Conservation (phyloP, 2,797 vertebrate species). For the Cetoscarus ocellatus region DNA sequence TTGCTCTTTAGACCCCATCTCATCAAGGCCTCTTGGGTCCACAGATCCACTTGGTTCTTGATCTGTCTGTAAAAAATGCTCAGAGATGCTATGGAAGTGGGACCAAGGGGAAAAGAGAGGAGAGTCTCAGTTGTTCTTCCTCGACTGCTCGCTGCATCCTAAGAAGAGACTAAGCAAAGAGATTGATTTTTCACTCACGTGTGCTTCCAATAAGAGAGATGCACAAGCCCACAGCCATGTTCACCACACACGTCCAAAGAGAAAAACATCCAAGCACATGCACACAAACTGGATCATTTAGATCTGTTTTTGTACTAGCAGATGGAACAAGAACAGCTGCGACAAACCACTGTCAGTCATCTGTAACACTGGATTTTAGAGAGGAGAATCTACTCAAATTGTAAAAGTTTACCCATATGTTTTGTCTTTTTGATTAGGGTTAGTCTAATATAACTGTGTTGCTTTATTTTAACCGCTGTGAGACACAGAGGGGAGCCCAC, state of each 20-base stretch:
- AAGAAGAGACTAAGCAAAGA: slow-evolving; percentile 85
- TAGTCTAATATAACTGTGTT: slow-evolving; percentile 70
- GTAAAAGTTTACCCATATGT: slow-evolving; percentile 83
- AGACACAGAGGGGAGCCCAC: slow-evolving; percentile 62
- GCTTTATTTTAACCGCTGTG: slow-evolving; percentile 71
- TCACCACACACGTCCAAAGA: slow-evolving; percentile 36
- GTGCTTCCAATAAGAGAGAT: slow-evolving; percentile 60
- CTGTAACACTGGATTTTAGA: slow-evolving; percentile 86
- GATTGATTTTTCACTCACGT: slow-evolving; percentile 88
- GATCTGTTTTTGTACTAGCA: slow-evolving; percentile 88
- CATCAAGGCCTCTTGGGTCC: slow-evolving; percentile 51
- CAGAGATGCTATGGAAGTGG: slow-evolving; percentile 51
- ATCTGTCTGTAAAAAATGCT: slow-evolving; percentile 83
- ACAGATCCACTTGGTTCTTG: slow-evolving; percentile 76
- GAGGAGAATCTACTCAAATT: slow-evolving; percentile 78
- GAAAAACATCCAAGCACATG: slow-evolving; percentile 22
- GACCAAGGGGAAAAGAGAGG: slow-evolving; percentile 39
- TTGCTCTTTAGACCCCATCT: slow-evolving; percentile 29
- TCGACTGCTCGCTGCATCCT: slow-evolving; percentile 84
- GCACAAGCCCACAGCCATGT: slow-evolving; percentile 51
- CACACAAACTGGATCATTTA: slow-evolving; percentile 65
- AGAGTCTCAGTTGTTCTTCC: slow-evolving; percentile 48
- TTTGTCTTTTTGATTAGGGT: slow-evolving; percentile 80
- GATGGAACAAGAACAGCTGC: slow-evolving; percentile 87
- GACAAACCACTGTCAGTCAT: slow-evolving; percentile 89